Percentiles rank a stretch among this genome's conserved stretches.
Evolutionary conservation across 2,888 invertebrate species (phyloP).

Genomic region (Odontothrips loti): DNA sequence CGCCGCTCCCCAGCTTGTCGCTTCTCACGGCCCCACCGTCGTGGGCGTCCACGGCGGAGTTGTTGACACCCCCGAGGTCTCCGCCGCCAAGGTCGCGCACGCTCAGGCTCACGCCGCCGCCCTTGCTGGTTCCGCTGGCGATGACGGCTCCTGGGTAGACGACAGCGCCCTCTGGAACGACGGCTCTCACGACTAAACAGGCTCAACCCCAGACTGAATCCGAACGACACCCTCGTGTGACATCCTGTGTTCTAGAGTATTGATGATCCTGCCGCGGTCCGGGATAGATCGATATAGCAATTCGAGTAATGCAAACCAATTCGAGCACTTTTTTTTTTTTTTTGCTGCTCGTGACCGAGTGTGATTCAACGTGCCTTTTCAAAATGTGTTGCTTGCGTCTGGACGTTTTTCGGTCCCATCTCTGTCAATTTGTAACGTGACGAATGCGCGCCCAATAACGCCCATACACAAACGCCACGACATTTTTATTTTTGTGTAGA

Average conservation of each 20-base stretch:
- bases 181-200: conserved; percentile 5
- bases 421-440: not conserved
- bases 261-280: not conserved
- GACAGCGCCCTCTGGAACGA: not conserved
- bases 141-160: not conserved
- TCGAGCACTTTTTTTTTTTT: not conserved
- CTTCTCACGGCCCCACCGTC: not conserved
- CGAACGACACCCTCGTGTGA: not conserved
- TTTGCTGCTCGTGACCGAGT: not conserved
- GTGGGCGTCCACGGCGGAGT: not conserved
- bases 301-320: not conserved
- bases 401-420: not conserved
- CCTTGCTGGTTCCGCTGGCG: not conserved
- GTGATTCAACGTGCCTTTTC: conserved; percentile 13
- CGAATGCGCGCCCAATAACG: not conserved
- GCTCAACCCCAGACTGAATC: conserved; percentile 6
- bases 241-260: not conserved
- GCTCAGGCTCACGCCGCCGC: not conserved
- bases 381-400: not conserved
- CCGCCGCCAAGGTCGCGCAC: not conserved
- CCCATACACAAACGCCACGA: conserved; percentile 1
- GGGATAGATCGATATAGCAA: not conserved
- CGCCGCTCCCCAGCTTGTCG: not conserved
- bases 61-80: not conserved
- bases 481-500: not conserved